Percentiles rank a stretch among this genome's conserved stretches.
Conservation (phyloP, 2,797 vertebrate genomes). For the Aselliscus stoliczkanus region DNA sequence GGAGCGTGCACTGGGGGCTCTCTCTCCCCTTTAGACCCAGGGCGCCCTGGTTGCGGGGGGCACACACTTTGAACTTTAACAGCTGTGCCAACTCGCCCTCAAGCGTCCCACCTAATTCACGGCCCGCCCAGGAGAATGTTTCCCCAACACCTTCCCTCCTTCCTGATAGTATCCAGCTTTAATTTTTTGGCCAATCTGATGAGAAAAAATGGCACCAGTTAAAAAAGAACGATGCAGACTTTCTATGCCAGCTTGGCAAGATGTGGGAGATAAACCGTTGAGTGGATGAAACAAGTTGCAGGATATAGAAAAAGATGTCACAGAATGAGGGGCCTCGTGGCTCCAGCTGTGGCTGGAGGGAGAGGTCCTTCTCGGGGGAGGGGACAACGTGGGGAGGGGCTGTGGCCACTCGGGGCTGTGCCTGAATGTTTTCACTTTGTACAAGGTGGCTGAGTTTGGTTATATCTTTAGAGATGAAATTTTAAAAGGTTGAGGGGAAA, state of each 20-base stretch:
- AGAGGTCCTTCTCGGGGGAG: fast-evolving
- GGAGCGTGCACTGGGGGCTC: fast-evolving
- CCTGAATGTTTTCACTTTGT: background rate
- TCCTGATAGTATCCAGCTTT: background rate
- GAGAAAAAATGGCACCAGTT: background rate
- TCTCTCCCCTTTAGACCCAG: background rate
- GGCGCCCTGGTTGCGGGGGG: fast-evolving
- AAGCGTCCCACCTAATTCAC: background rate
- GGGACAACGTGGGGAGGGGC: fast-evolving
- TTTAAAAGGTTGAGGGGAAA: background rate
- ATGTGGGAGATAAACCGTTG: background rate
- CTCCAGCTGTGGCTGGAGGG: fast-evolving
- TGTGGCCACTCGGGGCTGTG: fast-evolving
- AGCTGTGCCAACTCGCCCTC: background rate
- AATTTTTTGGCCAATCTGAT: background rate
- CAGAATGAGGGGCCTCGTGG: too few relatives aligned
- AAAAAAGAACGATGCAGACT: background rate
- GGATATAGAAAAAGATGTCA: fast-evolving
- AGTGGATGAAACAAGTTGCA: fast-evolving
- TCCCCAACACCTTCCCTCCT: background rate
- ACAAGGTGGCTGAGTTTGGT: background rate
- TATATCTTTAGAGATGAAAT: background rate
- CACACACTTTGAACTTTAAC: background rate
- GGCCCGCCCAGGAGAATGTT: fast-evolving
- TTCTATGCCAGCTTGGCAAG: background rate